phyloP scores from a whole-genome alignment of 2,888 invertebrate species.

The Meliscaeva auricollis region DNA sequence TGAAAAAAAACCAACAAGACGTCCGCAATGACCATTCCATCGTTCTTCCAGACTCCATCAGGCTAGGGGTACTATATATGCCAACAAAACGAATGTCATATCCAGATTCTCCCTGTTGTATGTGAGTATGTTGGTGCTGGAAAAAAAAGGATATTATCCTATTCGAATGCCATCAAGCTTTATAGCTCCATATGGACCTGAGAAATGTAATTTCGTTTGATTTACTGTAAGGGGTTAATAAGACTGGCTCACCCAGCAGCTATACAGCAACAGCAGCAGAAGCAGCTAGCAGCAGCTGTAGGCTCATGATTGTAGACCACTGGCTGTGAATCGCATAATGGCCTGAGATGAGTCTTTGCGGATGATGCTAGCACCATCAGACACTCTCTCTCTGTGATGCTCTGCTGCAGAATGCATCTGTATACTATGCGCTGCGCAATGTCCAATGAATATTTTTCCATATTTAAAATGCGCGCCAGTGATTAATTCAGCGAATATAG shows the following conservation, averaged over 20 bases:
- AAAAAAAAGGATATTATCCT: constrained; percentile 71
- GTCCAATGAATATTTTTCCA: constrained; percentile 75
- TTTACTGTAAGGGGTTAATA: constrained; percentile 76
- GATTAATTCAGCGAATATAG: constrained; percentile 75
- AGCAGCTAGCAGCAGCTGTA: constrained; percentile 55
- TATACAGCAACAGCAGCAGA: constrained; percentile 27
- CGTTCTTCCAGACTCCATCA: not conserved
- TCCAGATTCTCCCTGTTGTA: constrained; percentile 52
- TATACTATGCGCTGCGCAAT: constrained; percentile 62
- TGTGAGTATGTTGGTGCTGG: constrained; percentile 9
- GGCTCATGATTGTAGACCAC: constrained; percentile 67
- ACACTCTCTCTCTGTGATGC: too few species aligned
- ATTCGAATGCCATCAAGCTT: constrained; percentile 74
- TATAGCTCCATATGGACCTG: constrained; percentile 75
- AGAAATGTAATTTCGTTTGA: constrained; percentile 75
- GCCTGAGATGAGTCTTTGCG: constrained; percentile 48
- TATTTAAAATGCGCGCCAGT: constrained; percentile 72
- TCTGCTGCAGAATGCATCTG: constrained; percentile 51
- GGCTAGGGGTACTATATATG: constrained; percentile 4
- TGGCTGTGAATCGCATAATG: constrained; percentile 70
- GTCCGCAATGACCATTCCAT: constrained; percentile 55
- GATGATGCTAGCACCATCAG: too few species aligned
- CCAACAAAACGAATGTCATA: constrained; percentile 70
- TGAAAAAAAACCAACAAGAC: constrained; percentile 29
- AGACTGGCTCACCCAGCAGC: constrained; percentile 73